Evolutionary conservation across 2,797 vertebrate genomes (phyloP).

Genomic region (Lithobates pipiens): DNA sequence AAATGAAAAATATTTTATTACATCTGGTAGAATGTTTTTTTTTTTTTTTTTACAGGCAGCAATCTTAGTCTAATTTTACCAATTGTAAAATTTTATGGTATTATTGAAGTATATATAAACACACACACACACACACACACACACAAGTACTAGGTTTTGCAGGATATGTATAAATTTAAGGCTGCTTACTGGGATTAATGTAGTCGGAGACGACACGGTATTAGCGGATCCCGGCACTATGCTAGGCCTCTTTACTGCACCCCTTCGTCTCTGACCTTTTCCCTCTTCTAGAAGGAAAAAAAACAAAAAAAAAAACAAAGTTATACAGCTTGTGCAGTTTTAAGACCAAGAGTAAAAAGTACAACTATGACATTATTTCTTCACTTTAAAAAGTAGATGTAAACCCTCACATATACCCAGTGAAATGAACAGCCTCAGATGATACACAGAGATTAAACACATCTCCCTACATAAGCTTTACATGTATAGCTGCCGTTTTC

Average conservation of each 20-base stretch:
- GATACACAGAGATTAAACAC: too few relatives aligned
- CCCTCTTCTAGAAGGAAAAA: constrained; percentile 34
- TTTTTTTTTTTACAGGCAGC: too few relatives aligned
- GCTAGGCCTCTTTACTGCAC: constrained; percentile 66
- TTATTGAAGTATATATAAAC: background rate
- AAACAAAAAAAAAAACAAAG: background rate
- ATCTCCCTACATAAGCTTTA: too few relatives aligned
- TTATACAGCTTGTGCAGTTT: background rate
- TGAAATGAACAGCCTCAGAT: too few relatives aligned
- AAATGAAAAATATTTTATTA: constrained; percentile 25
- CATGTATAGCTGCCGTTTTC: too few relatives aligned
- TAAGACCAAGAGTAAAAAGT: too few relatives aligned
- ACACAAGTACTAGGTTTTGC: background rate
- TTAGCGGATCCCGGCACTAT: constrained; percentile 62
- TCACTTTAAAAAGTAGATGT: too few relatives aligned
- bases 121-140: too few relatives aligned
- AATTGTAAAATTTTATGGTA: background rate
- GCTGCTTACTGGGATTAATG: constrained; percentile 73
- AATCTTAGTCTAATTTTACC: too few relatives aligned
- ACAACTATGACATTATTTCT: too few relatives aligned
- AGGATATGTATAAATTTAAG: background rate
- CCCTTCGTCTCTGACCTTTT: constrained; percentile 68
- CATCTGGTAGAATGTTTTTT: too few relatives aligned
- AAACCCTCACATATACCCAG: too few relatives aligned
- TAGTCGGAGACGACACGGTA: constrained; percentile 64